Evolutionary conservation across 2,113 vertebrate genomes (phyloP).

Genomic region (Rhombomys opimus): DNA sequence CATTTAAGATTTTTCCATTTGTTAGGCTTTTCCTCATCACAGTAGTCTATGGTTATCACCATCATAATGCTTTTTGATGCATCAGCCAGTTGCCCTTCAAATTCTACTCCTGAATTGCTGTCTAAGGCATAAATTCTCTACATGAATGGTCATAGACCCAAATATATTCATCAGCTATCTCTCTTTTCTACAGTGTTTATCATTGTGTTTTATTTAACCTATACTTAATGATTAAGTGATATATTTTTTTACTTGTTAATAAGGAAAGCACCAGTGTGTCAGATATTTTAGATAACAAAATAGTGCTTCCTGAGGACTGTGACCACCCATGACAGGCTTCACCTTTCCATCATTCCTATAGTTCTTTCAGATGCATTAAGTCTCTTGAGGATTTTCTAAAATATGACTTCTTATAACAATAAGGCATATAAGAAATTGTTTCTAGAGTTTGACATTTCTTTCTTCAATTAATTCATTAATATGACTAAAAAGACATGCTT

Average conservation of each 20-base stretch:
- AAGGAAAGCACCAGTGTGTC: background rate
- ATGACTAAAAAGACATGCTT: background rate
- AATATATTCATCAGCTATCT: background rate
- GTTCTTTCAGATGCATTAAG: slow-evolving; percentile 2
- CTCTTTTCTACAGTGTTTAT: background rate
- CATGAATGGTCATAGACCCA: background rate
- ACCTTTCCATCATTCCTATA: background rate
- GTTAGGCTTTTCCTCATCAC: background rate
- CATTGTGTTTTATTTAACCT: background rate
- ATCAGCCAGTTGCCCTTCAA: background rate
- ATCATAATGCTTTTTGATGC: background rate
- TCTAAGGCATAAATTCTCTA: background rate
- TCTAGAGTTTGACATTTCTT: background rate
- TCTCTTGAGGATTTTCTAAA: slow-evolving; percentile 34
- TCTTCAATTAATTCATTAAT: background rate
- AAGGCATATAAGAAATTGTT: background rate
- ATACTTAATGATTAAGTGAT: slow-evolving; percentile 14
- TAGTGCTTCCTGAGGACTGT: background rate
- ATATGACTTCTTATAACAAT: background rate
- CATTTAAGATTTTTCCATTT: background rate
- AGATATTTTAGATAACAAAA: slow-evolving; percentile 44
- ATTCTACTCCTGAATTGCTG: background rate
- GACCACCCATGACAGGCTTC: background rate
- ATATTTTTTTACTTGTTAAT: background rate
- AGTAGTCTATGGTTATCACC: background rate